Evolutionary conservation across 2,888 invertebrate species (phyloP), one percentile per base, ranked within the genome.

Genomic region (Platerodrilus igneus): DNA sequence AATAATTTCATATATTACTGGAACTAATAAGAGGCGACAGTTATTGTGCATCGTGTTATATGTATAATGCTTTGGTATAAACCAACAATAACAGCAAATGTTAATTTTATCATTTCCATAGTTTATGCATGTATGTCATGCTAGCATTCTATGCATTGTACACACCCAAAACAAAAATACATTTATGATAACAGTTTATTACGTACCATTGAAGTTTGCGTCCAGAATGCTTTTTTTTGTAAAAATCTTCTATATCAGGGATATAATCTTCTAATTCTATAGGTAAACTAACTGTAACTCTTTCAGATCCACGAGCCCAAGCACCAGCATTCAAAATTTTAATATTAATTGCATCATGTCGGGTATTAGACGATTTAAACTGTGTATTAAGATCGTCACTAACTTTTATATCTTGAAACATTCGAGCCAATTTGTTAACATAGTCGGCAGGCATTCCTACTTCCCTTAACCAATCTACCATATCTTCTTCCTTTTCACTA

Each of bases 401-500:
- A 34, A 76, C 92, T 78, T 99, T 97, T 53, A 99, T 91, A 67
- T 99, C 99, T 75, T 92, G 91, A 69, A 91, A 91, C 99, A 99
- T 99, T 51, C 97, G 76, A 5, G 93, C 94, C 58, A 99, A 72
- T 70, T 97, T 96, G 73, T 96, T 97, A 10, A 99, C 95, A 73
- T 93, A 96, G 70, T 99, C 99, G 0, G 97, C 96, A 2, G 99
- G 99, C 97, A 99, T 99, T 17, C 99, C 99, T 9, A 95, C 93
- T 70, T 97, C 96, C 53, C 95, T 75, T 30, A 90, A 77, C 93
- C 95, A 94, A 64, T 95, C 95, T 0, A 99, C 96, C 90, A 99
- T 97, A 63, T 93, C 94, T 69, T 99, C 97, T 69, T 99, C 99
- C 62, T 97, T 96, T 67, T 99, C 99, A 52, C 93, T 94, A 70